A percentile compares a stretch with the other conserved stretches of the same genome.
Evolutionary conservation across 2,888 invertebrate species (phyloP).

Genomic region (Tenthredo livida): DNA sequence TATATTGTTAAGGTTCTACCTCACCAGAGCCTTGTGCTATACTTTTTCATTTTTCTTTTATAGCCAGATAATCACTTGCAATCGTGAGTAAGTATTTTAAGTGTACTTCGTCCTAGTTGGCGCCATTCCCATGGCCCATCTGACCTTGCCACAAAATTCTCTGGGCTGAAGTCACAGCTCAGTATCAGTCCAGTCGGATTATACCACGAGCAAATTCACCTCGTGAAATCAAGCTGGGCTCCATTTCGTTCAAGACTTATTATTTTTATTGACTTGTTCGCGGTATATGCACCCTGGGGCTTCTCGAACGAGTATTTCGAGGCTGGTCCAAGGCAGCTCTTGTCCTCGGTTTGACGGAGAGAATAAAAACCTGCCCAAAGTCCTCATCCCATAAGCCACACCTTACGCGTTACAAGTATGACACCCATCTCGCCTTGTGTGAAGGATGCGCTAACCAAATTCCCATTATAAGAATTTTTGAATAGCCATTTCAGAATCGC

Average conservation of each 20-base stretch:
- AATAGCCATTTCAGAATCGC: conserved; percentile 14
- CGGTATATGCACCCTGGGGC: conserved; percentile 17
- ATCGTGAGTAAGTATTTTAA: background rate
- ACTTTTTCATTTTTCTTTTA: conserved; percentile 26
- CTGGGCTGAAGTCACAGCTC: conserved; percentile 8
- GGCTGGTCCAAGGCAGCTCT: conserved; percentile 10
- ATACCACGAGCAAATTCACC: conserved; percentile 28
- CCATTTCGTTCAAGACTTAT: conserved; percentile 30
- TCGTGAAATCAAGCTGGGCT: conserved; percentile 21
- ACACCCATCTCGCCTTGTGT: background rate
- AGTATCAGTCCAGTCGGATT: background rate
- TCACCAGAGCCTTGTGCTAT: background rate
- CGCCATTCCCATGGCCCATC: conserved; percentile 19
- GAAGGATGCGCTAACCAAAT: conserved; percentile 30
- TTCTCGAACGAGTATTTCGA: conserved; percentile 35
- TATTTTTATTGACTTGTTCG: conserved; percentile 41
- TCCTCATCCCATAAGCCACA: conserved; percentile 31
- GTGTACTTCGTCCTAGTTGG: conserved; percentile 9
- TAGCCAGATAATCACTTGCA: background rate
- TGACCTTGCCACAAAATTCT: conserved; percentile 6
- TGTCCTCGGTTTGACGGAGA: conserved; percentile 20
- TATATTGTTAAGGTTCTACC: conserved; percentile 10
- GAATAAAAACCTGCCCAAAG: conserved; percentile 40
- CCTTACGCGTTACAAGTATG: conserved; percentile 29
- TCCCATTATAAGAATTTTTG: conserved; percentile 2